A percentile compares a stretch with the other conserved stretches of the same genome.
These are phyloP conservation scores for Lagorchestes hirsutus DNA, from an alignment of 2,797 vertebrate species.

Conservation along the genomic window DNA sequence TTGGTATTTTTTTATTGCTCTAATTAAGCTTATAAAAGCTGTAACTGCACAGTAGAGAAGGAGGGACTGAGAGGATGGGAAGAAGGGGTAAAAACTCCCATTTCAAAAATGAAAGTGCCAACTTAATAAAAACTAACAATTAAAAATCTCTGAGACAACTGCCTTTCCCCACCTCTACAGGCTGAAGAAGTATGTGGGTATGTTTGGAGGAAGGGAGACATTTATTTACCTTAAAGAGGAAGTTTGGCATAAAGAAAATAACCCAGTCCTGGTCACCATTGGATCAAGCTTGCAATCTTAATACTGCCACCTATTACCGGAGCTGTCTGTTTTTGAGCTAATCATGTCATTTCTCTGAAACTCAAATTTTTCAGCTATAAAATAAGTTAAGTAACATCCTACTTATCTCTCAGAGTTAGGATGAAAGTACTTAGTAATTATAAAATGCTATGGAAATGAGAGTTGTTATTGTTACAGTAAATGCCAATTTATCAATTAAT, in stretches of 20 bases:
- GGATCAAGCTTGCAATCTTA: not conserved
- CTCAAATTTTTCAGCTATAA: not conserved
- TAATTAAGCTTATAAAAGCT: slow-evolving; percentile 77
- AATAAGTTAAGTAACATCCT: not conserved
- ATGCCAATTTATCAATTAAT: not conserved
- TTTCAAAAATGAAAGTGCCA: slow-evolving; percentile 55
- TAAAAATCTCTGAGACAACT: slow-evolving; percentile 27
- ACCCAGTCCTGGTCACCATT: not conserved
- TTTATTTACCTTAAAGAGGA: not conserved
- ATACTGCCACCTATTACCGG: not conserved
- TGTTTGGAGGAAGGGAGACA: not conserved
- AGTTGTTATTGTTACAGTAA: not conserved
- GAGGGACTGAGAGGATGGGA: not conserved
- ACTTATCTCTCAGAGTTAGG: not conserved
- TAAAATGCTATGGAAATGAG: not conserved
- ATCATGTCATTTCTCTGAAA: not conserved
- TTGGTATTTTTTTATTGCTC: slow-evolving; percentile 75
- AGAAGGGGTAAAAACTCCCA: slow-evolving; percentile 14
- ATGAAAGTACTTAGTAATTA: not conserved
- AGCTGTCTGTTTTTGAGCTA: not conserved
- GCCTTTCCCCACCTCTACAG: not conserved
- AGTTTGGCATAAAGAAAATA: not conserved
- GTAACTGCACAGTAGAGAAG: slow-evolving; percentile 60
- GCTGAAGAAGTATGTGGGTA: not conserved
- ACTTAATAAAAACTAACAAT: slow-evolving; percentile 50